These are phyloP conservation scores for Seira sanloemensis DNA, from an alignment of 2,888 invertebrate genomes.

Conservation along the genomic window DNA sequence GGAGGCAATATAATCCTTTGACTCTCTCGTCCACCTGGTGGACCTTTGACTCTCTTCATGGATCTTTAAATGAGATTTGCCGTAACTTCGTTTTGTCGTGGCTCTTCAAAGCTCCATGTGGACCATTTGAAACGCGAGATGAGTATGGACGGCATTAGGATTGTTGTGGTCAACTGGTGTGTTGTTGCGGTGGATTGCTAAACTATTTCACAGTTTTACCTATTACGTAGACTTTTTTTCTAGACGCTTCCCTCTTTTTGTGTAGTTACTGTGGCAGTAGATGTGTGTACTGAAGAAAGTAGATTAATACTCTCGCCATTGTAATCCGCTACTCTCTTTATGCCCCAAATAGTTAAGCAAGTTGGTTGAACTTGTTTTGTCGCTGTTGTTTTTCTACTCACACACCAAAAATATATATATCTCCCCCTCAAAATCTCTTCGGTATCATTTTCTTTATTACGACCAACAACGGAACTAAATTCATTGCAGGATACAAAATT, in stretches of 20 bases:
- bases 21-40: constrained; percentile 35
- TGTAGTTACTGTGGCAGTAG: background rate
- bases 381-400: too few relatives aligned
- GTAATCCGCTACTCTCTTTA: too few relatives aligned
- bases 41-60: constrained; percentile 45
- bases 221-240: too few relatives aligned
- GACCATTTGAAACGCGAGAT: background rate
- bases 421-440: too few relatives aligned
- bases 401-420: too few relatives aligned
- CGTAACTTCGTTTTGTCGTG: constrained; percentile 26
- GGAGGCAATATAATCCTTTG: constrained; percentile 20
- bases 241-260: background rate
- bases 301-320: too few relatives aligned
- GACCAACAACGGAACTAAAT: too few relatives aligned
- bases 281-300: background rate
- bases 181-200: background rate
- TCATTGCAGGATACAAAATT: too few relatives aligned
- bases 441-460: too few relatives aligned
- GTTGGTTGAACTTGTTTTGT: too few relatives aligned
- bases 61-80: constrained; percentile 51
- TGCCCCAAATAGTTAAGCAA: too few relatives aligned
- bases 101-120: background rate
- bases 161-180: constrained; percentile 29
- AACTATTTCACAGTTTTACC: background rate
- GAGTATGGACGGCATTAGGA: constrained; percentile 1